Evolutionary conservation across 2,888 invertebrate species (phyloP), one percentile per base, ranked within the genome.

Genomic region (Yponomeuta sedellus): DNA sequence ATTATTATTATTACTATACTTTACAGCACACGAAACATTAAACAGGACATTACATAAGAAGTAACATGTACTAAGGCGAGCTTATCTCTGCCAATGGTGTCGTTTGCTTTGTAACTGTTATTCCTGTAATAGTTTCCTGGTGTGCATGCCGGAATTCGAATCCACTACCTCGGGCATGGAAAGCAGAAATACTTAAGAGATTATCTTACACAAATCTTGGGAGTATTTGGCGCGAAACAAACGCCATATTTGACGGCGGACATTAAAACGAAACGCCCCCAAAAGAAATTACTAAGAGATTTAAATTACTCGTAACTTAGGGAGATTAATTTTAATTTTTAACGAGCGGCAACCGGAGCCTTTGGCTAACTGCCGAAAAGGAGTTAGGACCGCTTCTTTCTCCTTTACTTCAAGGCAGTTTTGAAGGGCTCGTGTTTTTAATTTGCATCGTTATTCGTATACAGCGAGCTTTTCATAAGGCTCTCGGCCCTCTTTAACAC

Each of bases 241-340:
- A 44, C 10, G 10, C 25, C 19, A 58, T 58, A n/a, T 20, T 57
- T 44, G 10, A 44, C 4, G 12, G 44, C 12, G 10, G 10, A 44
- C 10, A 44, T 44, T 44, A 12, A 44, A 44, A 44, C 44, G 44
- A 44, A 44, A 44, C 0, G 44, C 12, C 12, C 44, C 0, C 44
- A 44, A 44, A 44, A 44, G 44, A 44, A 44, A 44, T 44, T 44
- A 44, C 44, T 10, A 44, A 44, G 44, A 44, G 8, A 44, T 44
- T 44, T 8, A 44, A 44, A 44, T 44, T 44, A 44, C 44, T 44
- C 44, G 44, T 44, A 44, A 44, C 19, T 20, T 22, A 58, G 25
- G 19, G 19, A 20, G 58, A 58, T 58, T 58, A 58, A 59, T 59
- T 59, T 22, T 5, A 59, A 59, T 59, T 59, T 20, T 20, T 59